A percentile compares a stretch with the other conserved stretches of the same genome.
Conservation (phyloP, 2,888 invertebrate genomes). For the Scotopteryx bipunctaria region DNA sequence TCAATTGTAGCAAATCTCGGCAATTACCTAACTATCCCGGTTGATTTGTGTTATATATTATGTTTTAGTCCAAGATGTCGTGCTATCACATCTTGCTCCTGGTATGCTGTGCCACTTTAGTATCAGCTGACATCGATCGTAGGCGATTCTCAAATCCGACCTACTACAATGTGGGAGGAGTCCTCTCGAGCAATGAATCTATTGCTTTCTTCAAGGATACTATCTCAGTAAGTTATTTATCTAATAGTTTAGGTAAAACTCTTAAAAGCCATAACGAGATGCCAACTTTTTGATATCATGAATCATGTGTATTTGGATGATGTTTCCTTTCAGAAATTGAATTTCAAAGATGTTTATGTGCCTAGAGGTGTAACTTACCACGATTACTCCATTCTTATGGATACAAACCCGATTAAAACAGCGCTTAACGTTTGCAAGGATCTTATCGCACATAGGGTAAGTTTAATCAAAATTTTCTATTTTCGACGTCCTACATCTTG, state of each 20-base stretch:
- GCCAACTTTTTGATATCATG: no score
- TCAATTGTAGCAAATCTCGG: no score
- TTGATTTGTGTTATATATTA: not conserved
- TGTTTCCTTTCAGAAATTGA: constrained; percentile 87
- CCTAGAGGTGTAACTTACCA: constrained; percentile 93
- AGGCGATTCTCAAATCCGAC: constrained; percentile 84
- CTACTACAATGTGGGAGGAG: constrained; percentile 95
- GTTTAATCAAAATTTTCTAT: no score
- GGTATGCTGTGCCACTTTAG: constrained; percentile 37
- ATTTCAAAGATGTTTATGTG: constrained; percentile 92
- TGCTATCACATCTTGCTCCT: constrained; percentile 39
- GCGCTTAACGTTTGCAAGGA: constrained; percentile 96
- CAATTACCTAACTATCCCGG: no score
- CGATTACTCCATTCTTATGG: constrained; percentile 95
- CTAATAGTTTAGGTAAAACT: no score
- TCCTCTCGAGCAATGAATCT: constrained; percentile 92
- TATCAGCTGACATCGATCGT: constrained; percentile 61
- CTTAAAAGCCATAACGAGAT: no score
- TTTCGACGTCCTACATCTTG: no score
- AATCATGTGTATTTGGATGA: not conserved
- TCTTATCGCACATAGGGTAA: constrained; percentile 92
- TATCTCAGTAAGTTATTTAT: constrained; percentile 87
- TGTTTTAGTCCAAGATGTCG: constrained; percentile 46
- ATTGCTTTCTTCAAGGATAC: constrained; percentile 91
- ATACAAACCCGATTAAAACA: constrained; percentile 97